Evolutionary conservation across 2,113 vertebrate species (phyloP), one percentile per base, ranked within the genome.

Genomic region (Ceyx cyanopectus): DNA sequence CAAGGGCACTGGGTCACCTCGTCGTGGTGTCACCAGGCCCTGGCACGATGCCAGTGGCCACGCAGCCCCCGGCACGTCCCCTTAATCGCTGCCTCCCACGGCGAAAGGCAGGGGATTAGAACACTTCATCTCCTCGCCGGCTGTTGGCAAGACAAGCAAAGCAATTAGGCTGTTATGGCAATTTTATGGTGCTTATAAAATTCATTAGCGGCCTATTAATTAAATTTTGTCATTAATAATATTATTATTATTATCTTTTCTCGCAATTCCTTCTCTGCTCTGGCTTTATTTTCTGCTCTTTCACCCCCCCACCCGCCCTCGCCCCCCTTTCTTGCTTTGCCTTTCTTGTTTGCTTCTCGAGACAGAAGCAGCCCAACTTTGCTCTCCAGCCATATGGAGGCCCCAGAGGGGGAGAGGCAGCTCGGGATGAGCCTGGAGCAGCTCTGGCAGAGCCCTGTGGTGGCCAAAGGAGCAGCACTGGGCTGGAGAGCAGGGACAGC

Each of bases 151-250:
- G 67, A 41, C 29, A 20, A 87, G 78, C 57, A 89, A 70, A 82
- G 87, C 95, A 94, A 94, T 95, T 89, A 94, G 92, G 79, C 82
- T 80, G 85, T 85, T 91, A 81, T 93, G 94, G 87, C 75, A 92
- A 96, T 95, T 96, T 94, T 96, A 94, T 87, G 81, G 89, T 70
- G 72, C 93, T 95, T 95, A 94, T 65, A 74, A 89, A 96, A 94
- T 87, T 91, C 29, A 94, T 95, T 95, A 96, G 67, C 0, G 0
- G 62, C 26, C 50, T 74, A 95, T 94, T 96, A 94, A 94, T 95
- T 94, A 92, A 58, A 70, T 91, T 48, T 85, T 60, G 60, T 83
- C 65, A 83, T 95, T 93, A 94, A 41, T 83, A 90, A 12, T 85
- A 90, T 41, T 82, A 77, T 21, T 74, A 57, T 82, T 80, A 79